Evolutionary conservation across 2,888 invertebrate species (phyloP).

Genomic region (Apodemia hepburni): DNA sequence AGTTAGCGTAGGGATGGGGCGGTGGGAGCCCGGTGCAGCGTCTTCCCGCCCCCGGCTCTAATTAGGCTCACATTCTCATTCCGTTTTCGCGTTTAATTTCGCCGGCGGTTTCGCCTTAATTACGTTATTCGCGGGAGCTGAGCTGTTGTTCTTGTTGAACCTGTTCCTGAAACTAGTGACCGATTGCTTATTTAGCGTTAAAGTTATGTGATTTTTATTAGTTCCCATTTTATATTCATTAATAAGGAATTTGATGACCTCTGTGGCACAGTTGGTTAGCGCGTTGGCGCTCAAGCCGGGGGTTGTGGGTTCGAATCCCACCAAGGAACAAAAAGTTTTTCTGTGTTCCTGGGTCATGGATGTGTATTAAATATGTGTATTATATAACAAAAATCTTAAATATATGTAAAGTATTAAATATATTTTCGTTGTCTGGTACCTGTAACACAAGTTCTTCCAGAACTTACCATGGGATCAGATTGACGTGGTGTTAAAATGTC

Average conservation of each 20-base stretch:
- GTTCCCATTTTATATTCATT: constrained; percentile 2
- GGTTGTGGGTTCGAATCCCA: too few relatives aligned
- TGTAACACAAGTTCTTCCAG: too few relatives aligned
- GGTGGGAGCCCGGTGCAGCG: constrained; percentile 42
- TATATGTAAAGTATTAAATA: too few relatives aligned
- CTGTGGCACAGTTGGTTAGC: too few relatives aligned
- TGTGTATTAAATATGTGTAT: too few relatives aligned
- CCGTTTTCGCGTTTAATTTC: constrained; percentile 82
- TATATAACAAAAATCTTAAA: too few relatives aligned
- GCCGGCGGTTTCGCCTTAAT: constrained; percentile 79
- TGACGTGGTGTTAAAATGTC: too few relatives aligned
- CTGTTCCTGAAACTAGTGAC: constrained; percentile 50
- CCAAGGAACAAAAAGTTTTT: too few relatives aligned
- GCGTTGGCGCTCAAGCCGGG: too few relatives aligned
- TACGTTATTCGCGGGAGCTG: constrained; percentile 73
- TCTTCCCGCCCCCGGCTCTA: constrained; percentile 63
- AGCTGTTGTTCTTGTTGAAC: constrained; percentile 42
- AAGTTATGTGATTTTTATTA: constrained; percentile 5
- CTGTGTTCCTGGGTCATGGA: too few relatives aligned
- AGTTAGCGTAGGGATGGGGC: constrained; percentile 18
- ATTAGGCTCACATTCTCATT: constrained; percentile 82
- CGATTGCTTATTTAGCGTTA: constrained; percentile 33
- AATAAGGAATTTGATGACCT: not conserved
- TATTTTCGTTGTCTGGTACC: too few relatives aligned
- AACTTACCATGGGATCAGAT: too few relatives aligned